Conservation (phyloP, 2,113 vertebrate species). For the Columba livia region DNA sequence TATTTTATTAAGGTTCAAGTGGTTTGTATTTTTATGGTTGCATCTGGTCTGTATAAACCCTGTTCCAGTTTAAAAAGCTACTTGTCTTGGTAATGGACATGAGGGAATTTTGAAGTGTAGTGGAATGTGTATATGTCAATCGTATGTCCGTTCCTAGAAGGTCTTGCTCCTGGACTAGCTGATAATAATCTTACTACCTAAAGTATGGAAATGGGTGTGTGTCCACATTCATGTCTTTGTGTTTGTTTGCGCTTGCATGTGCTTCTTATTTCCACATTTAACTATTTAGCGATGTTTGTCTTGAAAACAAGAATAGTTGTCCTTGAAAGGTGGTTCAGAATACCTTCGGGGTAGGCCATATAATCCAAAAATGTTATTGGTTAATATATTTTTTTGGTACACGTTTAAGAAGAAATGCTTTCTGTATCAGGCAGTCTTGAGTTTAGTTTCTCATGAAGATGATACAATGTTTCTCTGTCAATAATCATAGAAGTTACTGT, state of each 20-base stretch:
- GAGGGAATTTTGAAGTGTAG: not conserved
- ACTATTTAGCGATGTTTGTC: not conserved
- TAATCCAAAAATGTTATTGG: not conserved
- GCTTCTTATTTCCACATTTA: not conserved
- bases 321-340: not conserved
- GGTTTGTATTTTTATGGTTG: conserved; percentile 60
- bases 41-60: conserved; percentile 59
- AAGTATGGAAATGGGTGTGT: not conserved
- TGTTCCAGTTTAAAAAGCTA: conserved; percentile 21
- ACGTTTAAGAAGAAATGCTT: not conserved
- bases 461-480: not conserved
- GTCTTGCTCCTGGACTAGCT: not conserved
- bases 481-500: not conserved
- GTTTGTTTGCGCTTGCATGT: not conserved
- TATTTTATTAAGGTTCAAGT: conserved; percentile 70
- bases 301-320: not conserved
- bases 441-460: not conserved
- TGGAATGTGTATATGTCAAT: not conserved
- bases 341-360: not conserved
- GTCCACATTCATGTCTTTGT: not conserved
- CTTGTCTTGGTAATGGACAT: not conserved
- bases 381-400: not conserved
- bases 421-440: not conserved
- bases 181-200: not conserved
- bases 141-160: not conserved